phyloP scores from a whole-genome alignment of 2,113 vertebrate genomes.

The Lonchura striata region DNA sequence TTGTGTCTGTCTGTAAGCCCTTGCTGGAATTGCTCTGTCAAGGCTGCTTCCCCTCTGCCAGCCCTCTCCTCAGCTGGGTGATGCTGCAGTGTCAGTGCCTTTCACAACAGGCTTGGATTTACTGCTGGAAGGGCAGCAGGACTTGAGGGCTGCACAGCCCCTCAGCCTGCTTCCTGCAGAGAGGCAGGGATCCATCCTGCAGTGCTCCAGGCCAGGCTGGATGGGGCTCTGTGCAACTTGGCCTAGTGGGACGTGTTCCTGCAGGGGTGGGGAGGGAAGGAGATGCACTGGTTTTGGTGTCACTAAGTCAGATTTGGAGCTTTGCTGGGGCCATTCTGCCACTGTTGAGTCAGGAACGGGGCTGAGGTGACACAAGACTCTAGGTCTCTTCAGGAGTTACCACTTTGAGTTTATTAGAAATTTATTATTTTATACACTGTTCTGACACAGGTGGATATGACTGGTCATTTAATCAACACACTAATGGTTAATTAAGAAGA shows the following conservation, averaged over 20 bases:
- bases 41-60: neutral
- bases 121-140: neutral
- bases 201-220: neutral
- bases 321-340: neutral
- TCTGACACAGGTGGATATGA: neutral
- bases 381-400: neutral
- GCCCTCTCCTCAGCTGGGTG: neutral
- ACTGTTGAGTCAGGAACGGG: neutral
- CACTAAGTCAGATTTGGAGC: neutral
- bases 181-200: neutral
- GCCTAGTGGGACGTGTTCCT: neutral
- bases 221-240: neutral
- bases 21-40: neutral
- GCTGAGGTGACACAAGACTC: neutral
- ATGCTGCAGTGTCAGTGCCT: neutral
- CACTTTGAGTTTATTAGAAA: neutral
- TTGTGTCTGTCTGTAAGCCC: constrained; percentile 37
- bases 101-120: neutral
- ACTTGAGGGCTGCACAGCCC: neutral
- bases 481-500: neutral
- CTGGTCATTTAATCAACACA: neutral
- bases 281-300: neutral
- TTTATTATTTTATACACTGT: neutral
- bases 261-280: neutral
- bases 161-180: neutral